Evolutionary conservation across 2,113 vertebrate genomes (phyloP), one percentile per base, ranked within the genome.

Genomic region (Daubentonia madagascariensis): DNA sequence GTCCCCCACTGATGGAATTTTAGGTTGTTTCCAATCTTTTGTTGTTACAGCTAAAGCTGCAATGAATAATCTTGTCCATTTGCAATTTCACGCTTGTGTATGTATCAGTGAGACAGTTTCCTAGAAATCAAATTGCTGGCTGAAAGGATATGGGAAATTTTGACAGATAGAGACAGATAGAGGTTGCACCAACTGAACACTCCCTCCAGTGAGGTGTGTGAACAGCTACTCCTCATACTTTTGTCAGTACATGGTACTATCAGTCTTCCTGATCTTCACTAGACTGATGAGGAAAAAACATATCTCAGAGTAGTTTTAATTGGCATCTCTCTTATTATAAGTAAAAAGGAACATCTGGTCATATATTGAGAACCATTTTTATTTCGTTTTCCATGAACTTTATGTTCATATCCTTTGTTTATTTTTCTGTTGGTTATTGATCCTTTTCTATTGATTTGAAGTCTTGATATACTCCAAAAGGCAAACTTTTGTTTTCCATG

Each of bases 11-110:
- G 85, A 75, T 85, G 95, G 87, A 96, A 96, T 93, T 97, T 97
- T 98, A 97, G 97, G 92, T 97, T 98, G 89, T 98, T 97, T 97
- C 96, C 92, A 80, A 50, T 70, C 90, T 96, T 97, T 96, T 96
- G 94, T 97, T 94, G 92, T 98, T 96, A 96, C 86, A 97, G n/a
- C 63, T 89, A 92, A 84, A 57, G 45, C 35, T 89, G 43, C 83
- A 96, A 20, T 97, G 96, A 98, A 98, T 97, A 98, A 93, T 96
- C 75, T 89, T 87, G 86, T 94, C 90, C 67, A 72, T 52, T 59
- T 57, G 61, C 68, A 23, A 95, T 86, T 95, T 97, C 81, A 94
- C 78, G 91, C 91, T 45, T 87, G 37, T 89, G 79, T 94, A 14
- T 94, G 22, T 93, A 52, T 83, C 83, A 59, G 84, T 32, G 18